Evolutionary conservation across 2,888 invertebrate genomes (phyloP), one percentile per base, ranked within the genome.

Genomic region (Congeria kusceri): DNA sequence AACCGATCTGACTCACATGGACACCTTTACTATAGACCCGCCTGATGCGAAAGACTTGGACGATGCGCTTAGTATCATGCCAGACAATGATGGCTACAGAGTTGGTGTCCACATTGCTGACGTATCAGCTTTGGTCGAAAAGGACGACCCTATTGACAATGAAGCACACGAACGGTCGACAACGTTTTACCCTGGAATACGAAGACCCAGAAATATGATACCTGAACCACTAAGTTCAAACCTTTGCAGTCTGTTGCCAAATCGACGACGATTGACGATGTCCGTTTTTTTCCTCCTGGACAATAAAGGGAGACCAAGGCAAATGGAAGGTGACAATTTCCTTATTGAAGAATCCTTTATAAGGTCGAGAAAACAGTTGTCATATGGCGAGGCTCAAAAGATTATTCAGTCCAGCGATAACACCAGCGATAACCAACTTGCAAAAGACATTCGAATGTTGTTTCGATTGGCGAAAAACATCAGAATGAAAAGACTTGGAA

Each of bases 191-290:
- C 72, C 79, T 3, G 77, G 77, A 15, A 39, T 77, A 18, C 59
- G 73, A 59, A 68, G 56, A 11, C 77, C 83, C 1, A 57, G 78
- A 47, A 58, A 84, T 47, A 89, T 90, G 89, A 66, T 90, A n/a
- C 89, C 90, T n/a, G 85, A 87, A 61, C 84, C 84, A 28, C 65
- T 90, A 1, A 85, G 86, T 71, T 77, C 79, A 18, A 78, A 83
- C 28, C 39, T 77, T 7, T 84, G 85, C 56, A 89, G 89, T 77
- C 80, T 90, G 2, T 64, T 84, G 5, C 85, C 85, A 28, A 80
- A 72, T 20, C 49, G 78, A 61, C 74, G 66, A 11, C 77, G 90
- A 56, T 75, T 80, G 20, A 78, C 88, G 0, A 63, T 89, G 13
- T 88, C 90, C 23, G 77, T 90, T 3, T 81, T 90, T 59, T 87